Evolutionary conservation across 2,113 vertebrate species (phyloP), one percentile per base, ranked within the genome.

Genomic region (Antechinus stuartii): DNA sequence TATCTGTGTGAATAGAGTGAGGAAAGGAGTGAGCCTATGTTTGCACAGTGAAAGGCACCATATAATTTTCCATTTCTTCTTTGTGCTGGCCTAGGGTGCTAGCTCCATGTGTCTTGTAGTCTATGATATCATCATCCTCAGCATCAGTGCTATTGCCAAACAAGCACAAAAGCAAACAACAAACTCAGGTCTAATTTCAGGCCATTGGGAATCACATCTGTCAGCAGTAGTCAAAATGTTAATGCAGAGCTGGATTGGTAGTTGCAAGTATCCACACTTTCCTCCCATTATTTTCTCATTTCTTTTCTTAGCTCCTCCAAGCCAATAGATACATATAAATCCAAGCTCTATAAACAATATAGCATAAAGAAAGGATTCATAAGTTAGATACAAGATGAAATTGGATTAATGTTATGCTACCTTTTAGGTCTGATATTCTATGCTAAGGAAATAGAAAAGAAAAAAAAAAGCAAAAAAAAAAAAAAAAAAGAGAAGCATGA

Each of bases 151-250:
- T 19, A 1, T 27, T 93, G 92, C 4, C 90, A 53, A 92, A 24
- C 93, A 94, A 95, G 96, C 46, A 95, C 23, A 6, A 9, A 24
- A 91, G 91, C 54, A 96, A 95, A 94, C 24, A 93, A 61, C 12
- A 91, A 2, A 90, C 25, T 2, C 52, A 3, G 27, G 55, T 84
- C 30, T 2, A 35, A 92, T 94, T 97, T 96, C 46, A 94, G 94
- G 68, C 0, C 91, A 46, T 94, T 97, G 61, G 96, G 26, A 90
- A 96, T 7, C 95, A 57, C 56, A 89, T 24, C 16, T 89, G 24
- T 94, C 50, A 35, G 0, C 92, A 26, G 53, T 94, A 94, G 54
- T 84, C 56, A 93, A 91, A 94, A 84, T 84, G n/a, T 42, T 84
- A 84, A 42, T 84, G 35, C 42, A 84, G n/a, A 84, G 19, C 1